Evolutionary conservation across 37 sponge, comb jelly and placozoan species (phyloP).

Genomic region (Theonella swinhoei): DNA sequence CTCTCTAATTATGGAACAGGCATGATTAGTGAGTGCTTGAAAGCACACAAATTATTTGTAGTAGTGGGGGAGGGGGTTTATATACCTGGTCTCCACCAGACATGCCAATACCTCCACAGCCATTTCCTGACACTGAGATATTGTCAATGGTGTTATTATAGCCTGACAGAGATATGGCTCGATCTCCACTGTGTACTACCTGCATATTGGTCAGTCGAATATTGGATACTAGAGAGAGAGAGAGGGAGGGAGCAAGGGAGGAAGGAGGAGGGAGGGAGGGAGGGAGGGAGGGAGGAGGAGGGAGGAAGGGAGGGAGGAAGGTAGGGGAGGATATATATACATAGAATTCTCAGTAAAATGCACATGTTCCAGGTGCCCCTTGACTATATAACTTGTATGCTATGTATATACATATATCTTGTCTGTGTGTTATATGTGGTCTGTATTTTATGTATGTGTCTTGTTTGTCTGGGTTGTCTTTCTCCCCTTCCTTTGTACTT

Average conservation of each 20-base stretch:
- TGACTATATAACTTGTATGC: neutral
- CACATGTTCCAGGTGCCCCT: neutral
- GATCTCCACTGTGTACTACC: slow-evolving; percentile 10
- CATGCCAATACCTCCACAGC: slow-evolving; percentile 43
- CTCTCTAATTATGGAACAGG: no score
- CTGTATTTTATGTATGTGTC: no score
- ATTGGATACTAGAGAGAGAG: slow-evolving; percentile 20
- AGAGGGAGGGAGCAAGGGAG: no score
- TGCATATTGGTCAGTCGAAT: neutral
- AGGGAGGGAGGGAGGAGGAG: neutral
- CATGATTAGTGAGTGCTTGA: no score
- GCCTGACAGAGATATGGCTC: slow-evolving; percentile 16
- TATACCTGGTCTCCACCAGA: slow-evolving; percentile 51
- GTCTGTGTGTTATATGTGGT: no score
- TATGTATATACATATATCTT: no score
- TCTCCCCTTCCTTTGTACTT: no score
- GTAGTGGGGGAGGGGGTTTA: no score
- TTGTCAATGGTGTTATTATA: slow-evolving; percentile 9
- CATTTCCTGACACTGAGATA: slow-evolving; percentile 29
- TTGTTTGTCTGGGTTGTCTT: no score
- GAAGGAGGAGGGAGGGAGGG: neutral
- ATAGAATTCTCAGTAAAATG: no score
- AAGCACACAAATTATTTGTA: no score
- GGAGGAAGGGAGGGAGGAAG: neutral
- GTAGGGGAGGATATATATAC: no score